Conservation (phyloP, 2,797 vertebrate species). For the Coendou prehensilis region DNA sequence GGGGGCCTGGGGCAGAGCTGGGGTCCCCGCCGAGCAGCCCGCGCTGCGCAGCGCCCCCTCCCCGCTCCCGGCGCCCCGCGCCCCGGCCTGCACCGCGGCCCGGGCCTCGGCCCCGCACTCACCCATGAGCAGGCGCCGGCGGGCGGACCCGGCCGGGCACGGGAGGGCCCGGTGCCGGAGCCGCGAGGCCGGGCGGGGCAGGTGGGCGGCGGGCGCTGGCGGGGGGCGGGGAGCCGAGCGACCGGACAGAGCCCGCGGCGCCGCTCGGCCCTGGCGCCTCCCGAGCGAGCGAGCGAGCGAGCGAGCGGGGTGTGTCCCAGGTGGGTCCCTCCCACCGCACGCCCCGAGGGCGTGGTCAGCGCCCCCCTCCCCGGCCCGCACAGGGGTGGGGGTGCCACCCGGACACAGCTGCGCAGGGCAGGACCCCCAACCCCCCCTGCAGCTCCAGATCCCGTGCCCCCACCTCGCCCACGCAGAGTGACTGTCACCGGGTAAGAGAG, state of each 20-base stretch:
- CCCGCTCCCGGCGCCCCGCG: background rate
- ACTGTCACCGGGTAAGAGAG: background rate
- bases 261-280: background rate
- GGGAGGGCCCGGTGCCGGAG: background rate
- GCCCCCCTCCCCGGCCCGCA: background rate
- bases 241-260: background rate
- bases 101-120: constrained; percentile 64
- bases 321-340: background rate
- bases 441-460: background rate
- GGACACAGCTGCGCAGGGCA: background rate
- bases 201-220: constrained; percentile 78
- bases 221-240: background rate
- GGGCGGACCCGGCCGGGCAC: background rate
- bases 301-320: constrained; percentile 38
- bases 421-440: background rate
- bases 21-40: background rate
- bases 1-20: background rate
- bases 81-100: constrained; percentile 70
- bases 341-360: background rate
- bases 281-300: background rate
- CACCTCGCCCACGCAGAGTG: background rate
- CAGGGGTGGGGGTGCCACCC: background rate
- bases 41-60: background rate
- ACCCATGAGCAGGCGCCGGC: constrained; percentile 75
- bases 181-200: constrained; percentile 70